phyloP scores from a whole-genome alignment of 2,113 vertebrate genomes.

The Atlantisia rogersi region DNA sequence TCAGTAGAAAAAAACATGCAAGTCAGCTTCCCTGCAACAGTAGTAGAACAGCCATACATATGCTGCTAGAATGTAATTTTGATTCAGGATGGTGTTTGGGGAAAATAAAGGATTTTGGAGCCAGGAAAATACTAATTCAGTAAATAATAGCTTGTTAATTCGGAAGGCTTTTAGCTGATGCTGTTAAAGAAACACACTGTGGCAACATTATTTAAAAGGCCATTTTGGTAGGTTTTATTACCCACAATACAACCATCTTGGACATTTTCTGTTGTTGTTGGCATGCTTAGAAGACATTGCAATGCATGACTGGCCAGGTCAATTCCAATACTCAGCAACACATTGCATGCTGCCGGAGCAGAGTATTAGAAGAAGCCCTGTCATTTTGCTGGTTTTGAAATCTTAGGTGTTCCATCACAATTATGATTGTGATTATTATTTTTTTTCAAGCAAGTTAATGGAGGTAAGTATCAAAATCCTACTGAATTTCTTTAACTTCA shows the following conservation, averaged over 20 bases:
- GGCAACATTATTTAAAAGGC: slow-evolving; percentile 64
- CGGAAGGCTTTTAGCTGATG: slow-evolving; percentile 52
- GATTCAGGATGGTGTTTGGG: slow-evolving; percentile 23
- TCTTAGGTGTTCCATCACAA: background rate
- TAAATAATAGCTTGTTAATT: slow-evolving; percentile 62
- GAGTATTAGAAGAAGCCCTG: background rate
- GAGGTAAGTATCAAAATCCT: background rate
- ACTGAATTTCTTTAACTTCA: background rate
- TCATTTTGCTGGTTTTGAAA: background rate
- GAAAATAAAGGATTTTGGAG: slow-evolving; percentile 50
- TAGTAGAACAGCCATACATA: background rate
- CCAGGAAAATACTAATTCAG: slow-evolving; percentile 54
- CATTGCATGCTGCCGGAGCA: background rate
- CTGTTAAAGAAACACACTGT: slow-evolving; percentile 39
- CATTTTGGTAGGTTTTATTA: slow-evolving; percentile 62
- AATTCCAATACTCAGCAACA: slow-evolving; percentile 14
- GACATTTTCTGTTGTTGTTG: slow-evolving; percentile 62
- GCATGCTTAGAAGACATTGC: slow-evolving; percentile 45
- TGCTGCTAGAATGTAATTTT: slow-evolving; percentile 17
- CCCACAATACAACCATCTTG: slow-evolving; percentile 63
- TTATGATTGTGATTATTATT: background rate
- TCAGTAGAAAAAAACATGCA: background rate
- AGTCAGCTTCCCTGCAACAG: background rate
- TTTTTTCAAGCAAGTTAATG: background rate
- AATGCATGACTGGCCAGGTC: slow-evolving; percentile 37